These are phyloP conservation scores for Ailurus styani DNA, from an alignment of 2,113 vertebrate genomes.

Conservation along the genomic window DNA sequence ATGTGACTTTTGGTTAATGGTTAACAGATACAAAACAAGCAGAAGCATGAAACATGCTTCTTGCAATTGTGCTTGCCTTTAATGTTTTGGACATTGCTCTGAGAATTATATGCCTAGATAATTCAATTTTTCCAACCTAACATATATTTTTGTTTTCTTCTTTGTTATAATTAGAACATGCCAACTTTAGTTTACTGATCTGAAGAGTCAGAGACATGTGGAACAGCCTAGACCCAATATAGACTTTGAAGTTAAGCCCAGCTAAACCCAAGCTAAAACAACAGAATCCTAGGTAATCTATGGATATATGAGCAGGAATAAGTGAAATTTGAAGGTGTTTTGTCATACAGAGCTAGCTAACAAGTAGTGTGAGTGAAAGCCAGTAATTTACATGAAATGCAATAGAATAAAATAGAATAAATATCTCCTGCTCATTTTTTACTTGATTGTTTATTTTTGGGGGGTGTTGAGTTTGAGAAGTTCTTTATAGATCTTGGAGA, in stretches of 20 bases:
- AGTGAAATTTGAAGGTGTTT: neutral
- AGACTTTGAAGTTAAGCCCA: neutral
- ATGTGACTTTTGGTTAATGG: neutral
- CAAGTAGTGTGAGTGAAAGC: neutral
- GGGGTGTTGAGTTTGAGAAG: no score
- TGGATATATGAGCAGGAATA: neutral
- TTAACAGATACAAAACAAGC: neutral
- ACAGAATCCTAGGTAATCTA: neutral
- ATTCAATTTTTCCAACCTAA: neutral
- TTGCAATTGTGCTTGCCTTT: neutral
- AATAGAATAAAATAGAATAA: neutral
- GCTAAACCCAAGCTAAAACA: neutral
- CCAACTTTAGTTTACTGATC: rapidly evolving
- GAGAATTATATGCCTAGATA: neutral
- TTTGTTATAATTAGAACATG: neutral
- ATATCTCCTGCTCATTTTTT: neutral
- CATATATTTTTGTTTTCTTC: neutral
- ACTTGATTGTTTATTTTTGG: no score
- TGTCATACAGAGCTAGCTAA: neutral
- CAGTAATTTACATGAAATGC: neutral
- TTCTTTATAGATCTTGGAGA: no score
- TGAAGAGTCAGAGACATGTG: neutral
- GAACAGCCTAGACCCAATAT: neutral
- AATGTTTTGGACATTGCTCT: neutral
- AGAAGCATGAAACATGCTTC: neutral